Evolutionary conservation across 2,888 invertebrate genomes (phyloP).

Genomic region (Limnephilus marmoratus): DNA sequence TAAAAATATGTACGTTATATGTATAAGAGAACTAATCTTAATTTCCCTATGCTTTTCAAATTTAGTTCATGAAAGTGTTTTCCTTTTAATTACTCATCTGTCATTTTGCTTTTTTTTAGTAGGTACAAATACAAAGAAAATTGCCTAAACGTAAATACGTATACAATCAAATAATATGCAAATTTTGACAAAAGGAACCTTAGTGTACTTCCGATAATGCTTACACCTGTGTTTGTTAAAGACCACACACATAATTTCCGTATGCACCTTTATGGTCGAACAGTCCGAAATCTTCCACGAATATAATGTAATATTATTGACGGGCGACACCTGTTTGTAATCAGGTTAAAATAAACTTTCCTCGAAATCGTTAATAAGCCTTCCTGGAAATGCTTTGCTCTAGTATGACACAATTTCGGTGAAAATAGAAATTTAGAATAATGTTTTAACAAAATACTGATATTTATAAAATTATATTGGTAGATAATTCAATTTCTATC

Average conservation of each 20-base stretch:
- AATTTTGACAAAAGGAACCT: neutral
- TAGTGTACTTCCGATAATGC: neutral
- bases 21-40: too few species aligned
- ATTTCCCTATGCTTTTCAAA: too few species aligned
- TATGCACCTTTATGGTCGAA: neutral
- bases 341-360: neutral
- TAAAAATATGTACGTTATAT: too few species aligned
- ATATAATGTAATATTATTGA: neutral
- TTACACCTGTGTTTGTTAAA: neutral
- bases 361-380: neutral
- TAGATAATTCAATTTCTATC: too few species aligned
- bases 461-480: too few species aligned
- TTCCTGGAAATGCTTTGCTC: neutral
- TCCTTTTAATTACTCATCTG: too few species aligned
- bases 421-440: neutral
- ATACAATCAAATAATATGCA: neutral
- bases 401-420: neutral
- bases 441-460: too few species aligned
- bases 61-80: too few species aligned
- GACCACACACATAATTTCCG: neutral
- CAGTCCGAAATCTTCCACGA: slow-evolving; percentile 2
- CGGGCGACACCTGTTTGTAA: neutral
- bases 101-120: too few species aligned
- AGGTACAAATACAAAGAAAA: too few species aligned
- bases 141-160: too few species aligned